A percentile compares a stretch with the other conserved stretches of the same genome.
These are phyloP conservation scores for Clivina fossor DNA, from an alignment of 2,888 invertebrate genomes.

Conservation along the genomic window DNA sequence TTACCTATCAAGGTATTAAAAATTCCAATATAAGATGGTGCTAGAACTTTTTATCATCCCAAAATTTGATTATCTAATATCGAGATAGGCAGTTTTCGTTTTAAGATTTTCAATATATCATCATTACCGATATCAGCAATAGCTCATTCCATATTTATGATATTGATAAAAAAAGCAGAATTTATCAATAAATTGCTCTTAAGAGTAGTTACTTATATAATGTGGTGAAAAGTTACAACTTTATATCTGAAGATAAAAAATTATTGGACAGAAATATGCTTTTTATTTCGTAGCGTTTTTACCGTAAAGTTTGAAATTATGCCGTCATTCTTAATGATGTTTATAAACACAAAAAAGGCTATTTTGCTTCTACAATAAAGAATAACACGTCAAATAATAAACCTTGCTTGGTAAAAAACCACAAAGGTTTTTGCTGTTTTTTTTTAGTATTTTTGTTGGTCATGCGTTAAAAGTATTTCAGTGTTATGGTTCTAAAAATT, in stretches of 20 bases:
- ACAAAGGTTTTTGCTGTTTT: too few species aligned
- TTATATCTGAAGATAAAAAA: slow-evolving; percentile 23
- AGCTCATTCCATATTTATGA: slow-evolving; percentile 26
- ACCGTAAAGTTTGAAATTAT: slow-evolving; percentile 22
- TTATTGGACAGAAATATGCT: slow-evolving; percentile 24
- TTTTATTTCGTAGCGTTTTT: slow-evolving; percentile 25
- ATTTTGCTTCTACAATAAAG: slow-evolving; percentile 21
- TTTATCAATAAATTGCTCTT: slow-evolving; percentile 24
- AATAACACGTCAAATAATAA: slow-evolving; percentile 25
- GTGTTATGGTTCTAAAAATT: too few species aligned
- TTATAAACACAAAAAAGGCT: slow-evolving; percentile 29
- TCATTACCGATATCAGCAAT: slow-evolving; percentile 7
- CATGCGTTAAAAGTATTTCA: slow-evolving; percentile 22
- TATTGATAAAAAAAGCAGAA: slow-evolving; percentile 25
- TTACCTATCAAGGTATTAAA: too few species aligned
- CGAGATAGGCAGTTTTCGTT: not conserved
- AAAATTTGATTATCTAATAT: slow-evolving; percentile 17
- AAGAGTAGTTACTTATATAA: slow-evolving; percentile 5
- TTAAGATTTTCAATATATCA: slow-evolving; percentile 22
- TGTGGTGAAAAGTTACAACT: slow-evolving; percentile 13
- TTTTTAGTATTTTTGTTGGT: slow-evolving; percentile 23
- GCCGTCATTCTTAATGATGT: slow-evolving; percentile 31
- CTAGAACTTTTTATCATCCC: too few species aligned
- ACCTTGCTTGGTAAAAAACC: slow-evolving; percentile 16
- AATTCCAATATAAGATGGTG: too few species aligned